Base-by-base conservation (phyloP, 2,888 invertebrate species). In the Apeira syringaria region DNA sequence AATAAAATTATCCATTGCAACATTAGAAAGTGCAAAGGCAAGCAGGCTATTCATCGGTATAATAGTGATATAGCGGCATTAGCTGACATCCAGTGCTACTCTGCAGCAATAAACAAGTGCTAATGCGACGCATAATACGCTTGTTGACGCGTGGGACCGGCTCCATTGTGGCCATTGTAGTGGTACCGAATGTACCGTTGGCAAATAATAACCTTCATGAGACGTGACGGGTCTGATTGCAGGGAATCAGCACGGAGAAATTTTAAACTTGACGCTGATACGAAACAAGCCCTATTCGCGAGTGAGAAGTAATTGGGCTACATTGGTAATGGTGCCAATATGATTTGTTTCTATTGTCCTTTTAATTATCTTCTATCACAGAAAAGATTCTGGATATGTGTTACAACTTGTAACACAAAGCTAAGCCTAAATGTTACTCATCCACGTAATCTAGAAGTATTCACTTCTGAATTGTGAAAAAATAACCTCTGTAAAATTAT, bases 21-120 rank as follows among this genome's bases (percentile, higher is more conserved):
- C 74, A 78, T 80, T 84, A 83, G 83, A 85, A 84, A 83, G 81
- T 77, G 64, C 61, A 53, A 59, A 57, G 12, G 72, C 80, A 58
- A 64, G 45, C 33, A 15, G 13, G 68, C 78, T 68, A 77, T 80
- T 79, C 77, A 76, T 74, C 68, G 68, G 64, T 59, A 75, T 81
- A 77, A 81, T 80, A 71, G 59, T 64, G 58, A 61, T 65, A 60
- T 61, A 59, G 53, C 58, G 67, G 64, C 70, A 66, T 62, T 55
- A 37, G 50, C 18, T 30, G 41, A 32, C 39, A 46, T 43, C 27
- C 47, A 49, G 28, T 25, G 42, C 46, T 61, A 66, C 66, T 69
- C 61, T 54, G 62, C 67, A 66, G 68, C 67, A 68, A 69, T 79
- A 73, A 74, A 68, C 62, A 68, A 68, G 67, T 67, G 63, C 68